Base-by-base conservation (phyloP, 2,797 vertebrate species). In the Lindbergichthys nudifrons region DNA sequence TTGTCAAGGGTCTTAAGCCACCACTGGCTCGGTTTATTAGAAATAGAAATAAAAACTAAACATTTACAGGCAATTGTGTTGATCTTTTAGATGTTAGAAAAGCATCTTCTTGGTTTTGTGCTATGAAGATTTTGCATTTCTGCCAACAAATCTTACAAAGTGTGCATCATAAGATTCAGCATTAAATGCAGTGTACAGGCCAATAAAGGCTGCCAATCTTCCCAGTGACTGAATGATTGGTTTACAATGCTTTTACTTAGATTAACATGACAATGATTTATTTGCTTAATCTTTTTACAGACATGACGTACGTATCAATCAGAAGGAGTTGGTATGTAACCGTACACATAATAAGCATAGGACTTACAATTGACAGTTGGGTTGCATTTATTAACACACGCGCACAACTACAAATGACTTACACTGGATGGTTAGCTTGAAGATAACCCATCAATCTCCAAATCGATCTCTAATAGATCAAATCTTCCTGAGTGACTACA, bases 401-500 rank as follows among this genome's bases (percentile, higher is more conserved):
- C 59, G 21, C 41, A 13, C 13, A 32, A 54, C 57, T 45, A 30
- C 26, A 32, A 57, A 16, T 53, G 41, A 74, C 61, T 43, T 42
- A 16, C 47, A 51, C 71, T 47, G 26, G 41, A 63, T 64, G 12
- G 21, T 15, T 15, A 41, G 30, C 60, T 68, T 23, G 52, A 47
- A 59, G 50, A 23, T 45, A 43, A 43, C 9, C 18, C 13, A 51
- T 67, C 43, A 51, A 79, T 75, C 19, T 52, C 60, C 16, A 10
- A 43, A 79, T 67, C 81, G 75, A 88, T 81, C 78, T 79, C 16
- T 30, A 45, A 87, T 65, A 56, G 53, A 76, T 50, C 23, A 41
- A 72, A 19, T 46, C 41, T 46, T 63, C 47, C 48, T 64, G 10
- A 6, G 46, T 30, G 47, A 47, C 62, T 32, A 43, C 36, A 32